A percentile compares a stretch with the other conserved stretches of the same genome.
Evolutionary conservation across 2,797 vertebrate genomes (phyloP).

Genomic region (Spondyliosoma cantharus): DNA sequence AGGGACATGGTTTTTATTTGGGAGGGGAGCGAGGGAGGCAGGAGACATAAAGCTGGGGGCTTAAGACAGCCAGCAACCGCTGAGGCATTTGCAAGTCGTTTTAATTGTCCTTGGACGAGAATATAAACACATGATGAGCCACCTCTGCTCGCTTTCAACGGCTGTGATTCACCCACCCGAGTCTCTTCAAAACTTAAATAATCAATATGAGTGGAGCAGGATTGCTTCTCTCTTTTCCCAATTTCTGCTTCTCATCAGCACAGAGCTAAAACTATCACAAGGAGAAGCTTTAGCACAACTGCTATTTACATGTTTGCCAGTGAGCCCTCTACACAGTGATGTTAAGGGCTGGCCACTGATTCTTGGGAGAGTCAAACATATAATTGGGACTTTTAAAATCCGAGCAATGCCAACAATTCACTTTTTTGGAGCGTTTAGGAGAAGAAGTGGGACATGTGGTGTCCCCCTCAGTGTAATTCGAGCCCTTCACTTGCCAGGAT

Average conservation of each 20-base stretch:
- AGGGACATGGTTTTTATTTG: conserved; percentile 80
- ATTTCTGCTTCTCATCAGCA: conserved; percentile 62
- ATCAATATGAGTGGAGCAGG: conserved; percentile 52
- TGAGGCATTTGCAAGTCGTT: conserved; percentile 68
- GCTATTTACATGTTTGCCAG: conserved; percentile 61
- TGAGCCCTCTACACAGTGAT: conserved; percentile 47
- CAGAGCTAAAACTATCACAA: conserved; percentile 51
- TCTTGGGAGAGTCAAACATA: conserved; percentile 67
- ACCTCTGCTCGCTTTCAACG: conserved; percentile 77
- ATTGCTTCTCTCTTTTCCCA: conserved; percentile 25
- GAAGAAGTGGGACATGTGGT: conserved; percentile 65
- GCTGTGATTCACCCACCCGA: conserved; percentile 31
- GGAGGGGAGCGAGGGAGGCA: conserved; percentile 52
- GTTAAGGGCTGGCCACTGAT: conserved; percentile 61
- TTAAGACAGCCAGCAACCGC: conserved; percentile 70
- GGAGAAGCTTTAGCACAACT: conserved; percentile 52
- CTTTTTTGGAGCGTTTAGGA: conserved; percentile 46
- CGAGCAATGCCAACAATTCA: conserved; percentile 58
- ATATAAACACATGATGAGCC: conserved; percentile 78
- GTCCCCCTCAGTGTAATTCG: conserved; percentile 63
- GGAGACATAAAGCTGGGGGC: conserved; percentile 58
- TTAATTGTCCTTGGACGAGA: conserved; percentile 80
- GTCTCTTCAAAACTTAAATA: conserved; percentile 58
- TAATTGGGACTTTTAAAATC: conserved; percentile 70
- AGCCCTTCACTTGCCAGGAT: conserved; percentile 57